Evolutionary conservation across 2,113 vertebrate genomes (phyloP).

Genomic region (Etheostoma cragini): DNA sequence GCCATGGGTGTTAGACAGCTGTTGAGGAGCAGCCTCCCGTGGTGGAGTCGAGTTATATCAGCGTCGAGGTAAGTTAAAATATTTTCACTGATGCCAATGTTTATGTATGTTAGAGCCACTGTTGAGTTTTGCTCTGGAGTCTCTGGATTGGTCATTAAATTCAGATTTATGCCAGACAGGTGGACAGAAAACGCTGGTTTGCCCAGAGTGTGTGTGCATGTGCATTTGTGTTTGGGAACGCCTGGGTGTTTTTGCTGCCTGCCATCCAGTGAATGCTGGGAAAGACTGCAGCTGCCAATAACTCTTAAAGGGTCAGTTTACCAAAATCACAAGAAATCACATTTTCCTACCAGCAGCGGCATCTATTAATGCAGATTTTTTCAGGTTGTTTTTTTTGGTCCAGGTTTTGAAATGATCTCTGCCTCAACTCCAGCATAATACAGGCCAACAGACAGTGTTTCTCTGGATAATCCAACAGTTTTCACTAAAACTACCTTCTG

Average conservation of each 20-base stretch:
- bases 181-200: not conserved
- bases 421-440: not conserved
- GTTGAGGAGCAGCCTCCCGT: not conserved
- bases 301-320: not conserved
- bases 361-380: not conserved
- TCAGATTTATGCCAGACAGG: slow-evolving; percentile 8
- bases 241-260: slow-evolving; percentile 8
- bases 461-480: not conserved
- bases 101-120: not conserved
- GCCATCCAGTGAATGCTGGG: not conserved
- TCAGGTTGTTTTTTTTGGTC: not conserved
- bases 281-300: not conserved
- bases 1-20: not conserved
- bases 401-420: too few relatives aligned
- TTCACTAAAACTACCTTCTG: not conserved
- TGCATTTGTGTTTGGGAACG: not conserved
- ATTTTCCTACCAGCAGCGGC: too few relatives aligned
- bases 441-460: not conserved
- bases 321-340: not conserved
- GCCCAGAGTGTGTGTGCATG: not conserved
- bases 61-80: not conserved
- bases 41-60: not conserved
- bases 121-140: not conserved
- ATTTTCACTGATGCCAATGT: not conserved
- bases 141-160: not conserved